Evolutionary conservation across 2,888 invertebrate species (phyloP).

Genomic region (Chydorus sphaericus): DNA sequence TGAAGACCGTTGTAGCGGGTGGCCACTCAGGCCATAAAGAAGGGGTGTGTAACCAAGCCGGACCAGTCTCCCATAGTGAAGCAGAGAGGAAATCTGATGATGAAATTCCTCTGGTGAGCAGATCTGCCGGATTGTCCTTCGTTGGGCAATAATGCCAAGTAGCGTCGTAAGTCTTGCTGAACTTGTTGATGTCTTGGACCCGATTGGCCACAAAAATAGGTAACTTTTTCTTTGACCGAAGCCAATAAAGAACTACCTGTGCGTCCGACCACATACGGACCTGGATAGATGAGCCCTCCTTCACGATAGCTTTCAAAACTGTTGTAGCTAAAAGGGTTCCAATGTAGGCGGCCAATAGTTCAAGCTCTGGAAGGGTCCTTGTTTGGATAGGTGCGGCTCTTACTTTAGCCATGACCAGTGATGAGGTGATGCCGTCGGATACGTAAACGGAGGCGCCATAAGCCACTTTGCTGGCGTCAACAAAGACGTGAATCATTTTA

Average conservation of each 20-base stretch:
- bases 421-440: background rate
- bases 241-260: constrained; percentile 11
- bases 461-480: constrained; percentile 4
- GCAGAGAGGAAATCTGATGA: background rate
- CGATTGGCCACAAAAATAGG: constrained; percentile 4
- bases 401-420: constrained; percentile 3
- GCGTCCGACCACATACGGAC: constrained; percentile 10
- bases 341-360: constrained; percentile 6
- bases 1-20: background rate
- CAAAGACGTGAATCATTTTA: constrained; percentile 11
- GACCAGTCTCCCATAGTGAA: background rate
- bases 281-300: background rate
- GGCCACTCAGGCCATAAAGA: background rate
- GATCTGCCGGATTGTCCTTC: constrained; percentile 7
- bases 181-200: background rate
- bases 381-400: constrained; percentile 5
- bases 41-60: background rate
- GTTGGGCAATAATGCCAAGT: constrained; percentile 6
- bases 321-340: background rate
- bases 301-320: background rate
- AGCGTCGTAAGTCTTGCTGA: background rate
- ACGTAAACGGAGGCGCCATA: constrained; percentile 7
- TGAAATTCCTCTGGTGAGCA: constrained; percentile 2
- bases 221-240: too few species aligned
- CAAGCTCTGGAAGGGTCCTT: constrained; percentile 9